phyloP scores from a whole-genome alignment of 1,140 invertebrate species.

The Lepidotrigona ventralis region DNA sequence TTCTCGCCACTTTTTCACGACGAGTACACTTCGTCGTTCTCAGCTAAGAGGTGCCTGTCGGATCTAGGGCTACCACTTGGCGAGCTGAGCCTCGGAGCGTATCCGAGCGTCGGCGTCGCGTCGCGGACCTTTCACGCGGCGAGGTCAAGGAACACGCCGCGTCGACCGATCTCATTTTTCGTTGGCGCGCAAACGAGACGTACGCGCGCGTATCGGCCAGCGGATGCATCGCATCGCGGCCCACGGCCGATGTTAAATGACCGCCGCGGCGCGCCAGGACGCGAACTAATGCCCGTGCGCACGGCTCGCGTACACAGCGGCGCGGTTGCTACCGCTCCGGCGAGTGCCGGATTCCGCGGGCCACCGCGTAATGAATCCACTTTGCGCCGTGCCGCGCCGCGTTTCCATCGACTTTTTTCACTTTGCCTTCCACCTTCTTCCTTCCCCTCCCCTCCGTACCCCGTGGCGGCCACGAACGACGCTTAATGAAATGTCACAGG shows the following conservation, averaged over 20 bases:
- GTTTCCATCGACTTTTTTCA: slow-evolving; percentile 45
- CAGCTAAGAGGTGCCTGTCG: no score
- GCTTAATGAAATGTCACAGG: slow-evolving; percentile 80
- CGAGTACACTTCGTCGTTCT: no score
- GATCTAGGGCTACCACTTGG: no score
- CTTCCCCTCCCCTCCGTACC: slow-evolving; percentile 1
- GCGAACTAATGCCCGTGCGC: slow-evolving; percentile 75
- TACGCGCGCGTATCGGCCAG: slow-evolving; percentile 24
- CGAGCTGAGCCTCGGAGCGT: no score
- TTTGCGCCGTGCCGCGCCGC: slow-evolving; percentile 65
- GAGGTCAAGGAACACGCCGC: slow-evolving; percentile 19
- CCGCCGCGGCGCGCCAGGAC: slow-evolving; percentile 75
- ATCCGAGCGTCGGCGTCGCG: background rate
- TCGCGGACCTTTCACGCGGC: background rate
- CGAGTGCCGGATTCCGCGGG: slow-evolving; percentile 71
- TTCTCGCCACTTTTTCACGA: no score
- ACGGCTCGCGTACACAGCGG: slow-evolving; percentile 63
- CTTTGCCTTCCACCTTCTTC: background rate
- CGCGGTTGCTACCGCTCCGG: slow-evolving; percentile 68
- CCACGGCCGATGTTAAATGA: slow-evolving; percentile 77
- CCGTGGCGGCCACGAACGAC: slow-evolving; percentile 53
- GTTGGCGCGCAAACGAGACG: slow-evolving; percentile 10
- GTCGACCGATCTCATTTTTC: slow-evolving; percentile 41
- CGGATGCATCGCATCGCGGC: slow-evolving; percentile 65
- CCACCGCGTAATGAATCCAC: slow-evolving; percentile 75